Evolutionary conservation across 2,888 invertebrate genomes (phyloP), one percentile per base, ranked within the genome.

Genomic region (Drosophila monieri): DNA sequence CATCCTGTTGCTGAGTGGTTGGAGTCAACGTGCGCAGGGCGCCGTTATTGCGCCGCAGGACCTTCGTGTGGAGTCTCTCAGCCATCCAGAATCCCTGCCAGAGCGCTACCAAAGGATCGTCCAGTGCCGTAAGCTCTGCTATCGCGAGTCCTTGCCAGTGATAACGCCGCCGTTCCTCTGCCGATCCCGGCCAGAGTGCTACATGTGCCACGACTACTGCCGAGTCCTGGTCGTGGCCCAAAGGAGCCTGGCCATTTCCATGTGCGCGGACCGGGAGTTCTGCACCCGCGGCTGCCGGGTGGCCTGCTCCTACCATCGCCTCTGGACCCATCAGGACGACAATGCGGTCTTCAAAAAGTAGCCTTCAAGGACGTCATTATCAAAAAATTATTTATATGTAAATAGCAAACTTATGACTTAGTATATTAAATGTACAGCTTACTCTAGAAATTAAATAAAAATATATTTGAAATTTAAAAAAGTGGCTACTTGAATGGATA

Each of bases 161-260:
- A 25, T 60, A 6, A 48, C 60, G 2, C 21, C 74, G 0, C 64
- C 73, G 0, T n/a, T 54, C 1, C 43, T 73, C 10, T 86, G 86
- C 62, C 78, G 67, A n/a, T 39, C 55, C 4, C 67, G 68, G 15
- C 87, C 86, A 12, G 85, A 87, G 21, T 87, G 86, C 61, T 87
- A 65, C 52, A 87, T 87, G 86, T 87, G 88, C 73, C 85, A 78
- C 61, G 86, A 87, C 54, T 87, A 87, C 15, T 87, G 86, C 49
- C 87, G 78, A 6, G 80, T 81, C 8, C 73, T 87, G 18, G 61
- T 67, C 25, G 52, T 76, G 9, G 83, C 83, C 61, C 74, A 77
- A 4, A 48, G 48, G 37, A 84, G 76, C 18, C 69, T 87, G 55
- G 75, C 85, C 59, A 21, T 49, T 1, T 75, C 85, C 0, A 87